Percentiles rank a stretch among this genome's conserved stretches.
Conservation (phyloP, 2,113 vertebrate species). For the Amia ocellicauda region DNA sequence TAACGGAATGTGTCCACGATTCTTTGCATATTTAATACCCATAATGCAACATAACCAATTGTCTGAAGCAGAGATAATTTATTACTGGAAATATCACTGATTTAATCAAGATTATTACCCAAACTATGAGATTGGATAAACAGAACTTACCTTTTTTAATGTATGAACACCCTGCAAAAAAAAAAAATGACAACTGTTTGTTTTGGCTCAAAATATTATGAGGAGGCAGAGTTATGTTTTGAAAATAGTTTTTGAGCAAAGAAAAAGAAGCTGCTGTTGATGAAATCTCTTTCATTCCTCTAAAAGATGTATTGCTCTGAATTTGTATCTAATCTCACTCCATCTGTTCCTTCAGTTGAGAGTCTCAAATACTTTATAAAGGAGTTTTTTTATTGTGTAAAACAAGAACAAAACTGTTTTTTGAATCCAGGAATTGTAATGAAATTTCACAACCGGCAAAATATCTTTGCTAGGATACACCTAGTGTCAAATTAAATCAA, state of each 20-base stretch:
- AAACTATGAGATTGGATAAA: background rate
- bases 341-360: conserved; percentile 27
- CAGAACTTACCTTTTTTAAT: conserved; percentile 9
- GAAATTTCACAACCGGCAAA: conserved; percentile 40
- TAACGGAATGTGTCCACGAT: background rate
- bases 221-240: conserved; percentile 11
- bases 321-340: conserved; percentile 36
- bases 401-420: conserved; percentile 22
- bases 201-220: conserved; percentile 14
- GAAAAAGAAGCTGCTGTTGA: conserved; percentile 19
- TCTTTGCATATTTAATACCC: background rate
- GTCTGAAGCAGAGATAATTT: background rate
- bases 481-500: conserved; percentile 43
- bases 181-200: background rate
- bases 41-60: background rate
- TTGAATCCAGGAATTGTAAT: conserved; percentile 26
- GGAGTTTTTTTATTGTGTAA: conserved; percentile 19
- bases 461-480: conserved; percentile 34
- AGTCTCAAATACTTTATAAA: conserved; percentile 28
- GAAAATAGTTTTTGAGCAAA: conserved; percentile 14
- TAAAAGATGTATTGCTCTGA: conserved; percentile 21
- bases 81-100: background rate
- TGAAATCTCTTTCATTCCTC: conserved; percentile 17
- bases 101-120: background rate
- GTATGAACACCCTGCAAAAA: background rate